Conservation (phyloP, 2,888 invertebrate species). For the Melanotus villosus region DNA sequence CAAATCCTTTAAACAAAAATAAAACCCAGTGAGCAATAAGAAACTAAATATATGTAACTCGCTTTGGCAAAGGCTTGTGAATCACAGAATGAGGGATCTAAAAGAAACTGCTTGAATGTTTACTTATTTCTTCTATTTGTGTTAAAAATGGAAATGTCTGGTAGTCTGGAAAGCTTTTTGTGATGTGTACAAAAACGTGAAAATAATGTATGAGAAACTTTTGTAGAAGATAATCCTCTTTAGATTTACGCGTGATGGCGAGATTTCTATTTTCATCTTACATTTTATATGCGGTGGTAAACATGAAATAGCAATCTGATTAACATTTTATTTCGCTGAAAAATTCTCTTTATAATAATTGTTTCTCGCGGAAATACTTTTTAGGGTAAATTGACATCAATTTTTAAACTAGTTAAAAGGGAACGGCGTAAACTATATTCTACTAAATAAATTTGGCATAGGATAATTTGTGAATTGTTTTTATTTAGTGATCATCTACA, state of each 20-base stretch:
- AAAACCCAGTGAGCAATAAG: background rate
- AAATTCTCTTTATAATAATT: constrained; percentile 5
- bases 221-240: constrained; percentile 40
- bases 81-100: constrained; percentile 7
- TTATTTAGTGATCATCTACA: too few species aligned
- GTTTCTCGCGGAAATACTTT: background rate
- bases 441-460: too few species aligned
- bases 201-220: constrained; percentile 42
- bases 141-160: constrained; percentile 38
- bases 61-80: too few species aligned
- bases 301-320: constrained; percentile 31
- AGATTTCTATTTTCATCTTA: constrained; percentile 42
- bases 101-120: constrained; percentile 21
- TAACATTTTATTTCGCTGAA: constrained; percentile 26
- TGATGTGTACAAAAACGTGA: constrained; percentile 33
- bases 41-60: background rate
- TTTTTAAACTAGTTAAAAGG: too few species aligned
- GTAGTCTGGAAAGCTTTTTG: constrained; percentile 36
- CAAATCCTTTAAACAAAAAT: too few species aligned
- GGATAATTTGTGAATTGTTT: too few species aligned
- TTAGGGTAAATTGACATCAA: too few species aligned
- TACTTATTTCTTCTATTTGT: constrained; percentile 33
- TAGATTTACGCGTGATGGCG: constrained; percentile 41
- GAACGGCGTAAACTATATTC: too few species aligned
- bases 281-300: constrained; percentile 32